phyloP scores from a whole-genome alignment of 2,888 invertebrate genomes.

The Ormyrus rosae region DNA sequence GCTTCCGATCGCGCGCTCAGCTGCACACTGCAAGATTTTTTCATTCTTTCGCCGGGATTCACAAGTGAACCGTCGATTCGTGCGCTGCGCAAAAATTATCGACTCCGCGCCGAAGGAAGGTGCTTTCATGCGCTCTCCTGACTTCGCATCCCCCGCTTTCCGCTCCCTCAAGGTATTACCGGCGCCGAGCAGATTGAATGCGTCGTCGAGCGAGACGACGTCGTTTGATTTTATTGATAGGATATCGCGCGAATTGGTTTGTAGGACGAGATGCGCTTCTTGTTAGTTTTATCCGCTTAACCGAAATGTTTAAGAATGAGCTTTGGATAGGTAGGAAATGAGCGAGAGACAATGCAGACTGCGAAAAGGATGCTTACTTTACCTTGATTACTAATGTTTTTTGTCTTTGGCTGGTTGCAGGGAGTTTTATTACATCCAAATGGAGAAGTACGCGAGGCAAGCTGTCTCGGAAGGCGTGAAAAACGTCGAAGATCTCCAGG shows the following conservation, averaged over 20 bases:
- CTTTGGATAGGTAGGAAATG: neutral
- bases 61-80: neutral
- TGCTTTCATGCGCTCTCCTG: no score
- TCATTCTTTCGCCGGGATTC: neutral
- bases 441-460: slow-evolving; percentile 99
- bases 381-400: neutral
- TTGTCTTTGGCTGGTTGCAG: slow-evolving; percentile 79
- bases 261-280: neutral
- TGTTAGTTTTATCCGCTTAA: neutral
- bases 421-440: slow-evolving; percentile 99
- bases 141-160: slow-evolving; percentile 15
- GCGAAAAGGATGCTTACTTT: neutral
- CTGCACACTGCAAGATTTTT: neutral
- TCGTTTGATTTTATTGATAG: slow-evolving; percentile 37
- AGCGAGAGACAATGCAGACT: neutral
- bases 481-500: slow-evolving; percentile 93
- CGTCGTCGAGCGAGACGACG: slow-evolving; percentile 12
- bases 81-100: no score
- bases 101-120: no score
- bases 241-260: slow-evolving; percentile 38
- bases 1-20: slow-evolving; percentile 57
- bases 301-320: neutral
- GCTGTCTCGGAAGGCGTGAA: slow-evolving; percentile 97
- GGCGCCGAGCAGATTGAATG: slow-evolving; percentile 1
- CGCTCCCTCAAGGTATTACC: neutral